Percentiles rank a stretch among this genome's conserved stretches.
Conservation (phyloP, 2,888 invertebrate genomes). For the Cylloceria caligata region DNA sequence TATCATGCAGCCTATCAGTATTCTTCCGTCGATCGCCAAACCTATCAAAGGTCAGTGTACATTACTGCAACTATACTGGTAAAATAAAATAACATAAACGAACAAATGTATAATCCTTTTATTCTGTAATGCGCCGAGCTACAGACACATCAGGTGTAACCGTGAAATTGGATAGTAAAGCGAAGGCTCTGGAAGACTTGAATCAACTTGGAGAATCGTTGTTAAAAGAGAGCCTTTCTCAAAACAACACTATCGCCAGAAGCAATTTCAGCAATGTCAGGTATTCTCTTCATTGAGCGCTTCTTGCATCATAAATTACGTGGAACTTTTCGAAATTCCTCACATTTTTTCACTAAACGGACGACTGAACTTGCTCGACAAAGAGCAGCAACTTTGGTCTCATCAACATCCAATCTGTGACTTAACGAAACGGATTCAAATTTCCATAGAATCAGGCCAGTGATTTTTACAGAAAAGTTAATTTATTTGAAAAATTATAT, state of each 20-base stretch:
- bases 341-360: neutral
- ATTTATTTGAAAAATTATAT: slow-evolving; percentile 1
- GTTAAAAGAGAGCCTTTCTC: slow-evolving; percentile 88
- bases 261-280: slow-evolving; percentile 84
- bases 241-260: slow-evolving; percentile 78
- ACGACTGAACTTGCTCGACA: neutral
- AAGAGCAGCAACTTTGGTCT: neutral
- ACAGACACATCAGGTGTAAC: slow-evolving; percentile 68
- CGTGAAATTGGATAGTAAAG: slow-evolving; percentile 82
- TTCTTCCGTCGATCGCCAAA: slow-evolving; percentile 63
- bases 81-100: neutral
- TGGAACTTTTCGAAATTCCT: neutral
- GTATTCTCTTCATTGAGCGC: slow-evolving; percentile 4
- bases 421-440: neutral
- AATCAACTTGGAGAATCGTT: slow-evolving; percentile 93
- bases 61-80: neutral
- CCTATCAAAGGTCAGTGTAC: slow-evolving; percentile 50
- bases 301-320: neutral
- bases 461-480: neutral
- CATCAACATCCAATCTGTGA: neutral
- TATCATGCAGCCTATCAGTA: slow-evolving; percentile 79
- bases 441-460: neutral
- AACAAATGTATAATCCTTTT: neutral
- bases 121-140: neutral
- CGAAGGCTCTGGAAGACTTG: slow-evolving; percentile 90